Evolutionary conservation across 2,797 vertebrate genomes (phyloP).

Genomic region (Schizothorax lantsangensis): DNA sequence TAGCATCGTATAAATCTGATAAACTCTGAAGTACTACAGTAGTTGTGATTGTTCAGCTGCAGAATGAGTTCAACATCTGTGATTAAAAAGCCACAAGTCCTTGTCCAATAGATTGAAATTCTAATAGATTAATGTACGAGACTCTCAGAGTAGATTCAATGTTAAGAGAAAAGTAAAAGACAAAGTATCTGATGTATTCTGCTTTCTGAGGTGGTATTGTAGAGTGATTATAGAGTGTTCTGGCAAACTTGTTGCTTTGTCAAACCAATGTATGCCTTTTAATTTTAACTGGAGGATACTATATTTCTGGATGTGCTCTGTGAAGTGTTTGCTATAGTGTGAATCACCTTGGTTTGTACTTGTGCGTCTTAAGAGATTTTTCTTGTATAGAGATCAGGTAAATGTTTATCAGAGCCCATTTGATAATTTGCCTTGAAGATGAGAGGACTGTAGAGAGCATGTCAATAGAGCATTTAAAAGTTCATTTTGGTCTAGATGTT

Average conservation of each 20-base stretch:
- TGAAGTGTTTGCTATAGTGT: background rate
- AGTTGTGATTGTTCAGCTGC: background rate
- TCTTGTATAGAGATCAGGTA: background rate
- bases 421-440: background rate
- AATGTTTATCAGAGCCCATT: background rate
- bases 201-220: background rate
- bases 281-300: background rate
- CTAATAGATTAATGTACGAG: background rate
- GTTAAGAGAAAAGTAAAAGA: background rate
- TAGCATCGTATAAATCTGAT: background rate
- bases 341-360: background rate
- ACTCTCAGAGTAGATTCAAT: background rate
- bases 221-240: background rate
- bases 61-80: conserved; percentile 18
- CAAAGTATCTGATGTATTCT: background rate
- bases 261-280: conserved; percentile 23
- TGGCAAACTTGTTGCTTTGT: conserved; percentile 17
- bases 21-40: background rate
- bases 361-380: background rate
- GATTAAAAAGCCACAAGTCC: conserved; percentile 2
- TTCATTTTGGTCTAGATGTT: background rate
- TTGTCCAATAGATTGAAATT: background rate
- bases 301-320: background rate
- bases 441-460: background rate
- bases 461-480: background rate